phyloP scores from a whole-genome alignment of 64 coral and sea anemone genomes.

The Astreopora myriophthalma region DNA sequence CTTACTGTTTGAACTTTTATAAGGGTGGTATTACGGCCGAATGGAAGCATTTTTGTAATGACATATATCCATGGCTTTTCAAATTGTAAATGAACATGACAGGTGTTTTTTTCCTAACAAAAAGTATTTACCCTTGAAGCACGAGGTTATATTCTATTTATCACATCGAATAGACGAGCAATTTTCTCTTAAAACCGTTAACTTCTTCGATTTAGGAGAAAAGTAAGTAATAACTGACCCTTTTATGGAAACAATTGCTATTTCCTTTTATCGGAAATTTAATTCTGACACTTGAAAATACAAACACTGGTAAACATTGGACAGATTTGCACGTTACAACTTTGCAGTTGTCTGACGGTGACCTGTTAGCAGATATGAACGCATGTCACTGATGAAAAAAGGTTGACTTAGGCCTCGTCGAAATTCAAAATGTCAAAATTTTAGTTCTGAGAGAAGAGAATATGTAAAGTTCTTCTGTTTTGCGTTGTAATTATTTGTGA shows the following conservation, averaged over 20 bases:
- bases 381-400: too few relatives aligned
- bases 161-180: neutral
- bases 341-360: too few relatives aligned
- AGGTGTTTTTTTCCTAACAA: too few relatives aligned
- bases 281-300: neutral
- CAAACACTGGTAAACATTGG: neutral
- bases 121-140: too few relatives aligned
- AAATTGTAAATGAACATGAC: too few relatives aligned
- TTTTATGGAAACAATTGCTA: neutral
- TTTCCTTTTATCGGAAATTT: neutral
- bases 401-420: neutral
- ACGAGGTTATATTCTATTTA: neutral
- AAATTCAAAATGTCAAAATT: neutral
- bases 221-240: neutral
- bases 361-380: too few relatives aligned
- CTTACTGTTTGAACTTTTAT: too few relatives aligned
- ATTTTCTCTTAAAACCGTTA: neutral
- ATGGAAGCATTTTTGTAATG: too few relatives aligned
- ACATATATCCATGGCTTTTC: too few relatives aligned
- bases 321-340: too few relatives aligned
- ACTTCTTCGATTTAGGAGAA: neutral
- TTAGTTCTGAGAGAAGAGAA: too few relatives aligned
- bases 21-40: too few relatives aligned
- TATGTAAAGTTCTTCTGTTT: neutral
- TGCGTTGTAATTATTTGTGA: neutral